Percentiles rank a stretch among this genome's conserved stretches.
These are phyloP conservation scores for Neosalanx taihuensis DNA, from an alignment of 2,797 vertebrate genomes.

Conservation along the genomic window DNA sequence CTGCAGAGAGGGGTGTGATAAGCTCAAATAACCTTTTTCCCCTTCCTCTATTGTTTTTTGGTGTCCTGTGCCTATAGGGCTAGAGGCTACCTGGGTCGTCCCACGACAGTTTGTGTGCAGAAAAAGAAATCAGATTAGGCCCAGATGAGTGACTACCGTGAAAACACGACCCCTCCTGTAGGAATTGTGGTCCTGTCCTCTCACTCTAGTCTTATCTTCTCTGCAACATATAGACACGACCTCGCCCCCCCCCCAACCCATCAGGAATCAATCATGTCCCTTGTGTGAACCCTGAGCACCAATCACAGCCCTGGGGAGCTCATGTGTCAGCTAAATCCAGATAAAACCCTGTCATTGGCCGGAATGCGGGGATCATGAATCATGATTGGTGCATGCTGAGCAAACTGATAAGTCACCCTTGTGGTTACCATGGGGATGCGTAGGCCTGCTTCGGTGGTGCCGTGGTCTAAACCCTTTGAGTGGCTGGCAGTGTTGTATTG, in stretches of 20 bases:
- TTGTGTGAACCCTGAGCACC: background rate
- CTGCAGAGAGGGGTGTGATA: background rate
- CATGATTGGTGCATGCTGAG: background rate
- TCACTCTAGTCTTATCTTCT: background rate
- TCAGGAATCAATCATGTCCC: background rate
- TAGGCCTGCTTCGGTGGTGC: background rate
- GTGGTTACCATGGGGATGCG: constrained; percentile 9
- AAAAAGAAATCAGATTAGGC: background rate
- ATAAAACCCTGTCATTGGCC: constrained; percentile 1
- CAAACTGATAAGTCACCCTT: background rate
- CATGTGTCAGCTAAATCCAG: background rate
- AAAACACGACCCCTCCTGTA: background rate
- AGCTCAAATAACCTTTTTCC: background rate
- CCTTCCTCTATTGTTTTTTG: background rate
- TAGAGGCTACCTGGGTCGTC: background rate
- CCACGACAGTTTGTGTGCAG: background rate
- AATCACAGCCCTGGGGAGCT: background rate
- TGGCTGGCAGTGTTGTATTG: background rate
- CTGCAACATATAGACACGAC: background rate
- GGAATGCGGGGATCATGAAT: constrained; percentile 8
- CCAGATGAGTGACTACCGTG: background rate
- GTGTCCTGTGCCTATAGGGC: no score
- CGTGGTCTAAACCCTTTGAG: background rate
- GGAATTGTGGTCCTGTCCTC: background rate
- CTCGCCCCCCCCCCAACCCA: background rate